Evolutionary conservation across 2,888 invertebrate species (phyloP).

Genomic region (Chloroclysta siterata): DNA sequence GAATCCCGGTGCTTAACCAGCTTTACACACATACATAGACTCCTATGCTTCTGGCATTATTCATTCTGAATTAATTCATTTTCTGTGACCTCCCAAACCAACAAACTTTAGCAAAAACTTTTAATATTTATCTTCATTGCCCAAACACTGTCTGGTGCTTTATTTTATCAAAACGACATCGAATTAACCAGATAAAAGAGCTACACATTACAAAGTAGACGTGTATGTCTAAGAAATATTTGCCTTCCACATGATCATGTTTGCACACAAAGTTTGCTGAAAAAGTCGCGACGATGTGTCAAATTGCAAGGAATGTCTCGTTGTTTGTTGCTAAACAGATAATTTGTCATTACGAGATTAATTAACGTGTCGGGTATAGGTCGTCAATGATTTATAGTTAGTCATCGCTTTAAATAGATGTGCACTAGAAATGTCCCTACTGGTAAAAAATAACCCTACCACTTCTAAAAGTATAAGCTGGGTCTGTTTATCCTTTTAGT

Average conservation of each 20-base stretch:
- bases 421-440: too few relatives aligned
- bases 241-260: conserved; percentile 59
- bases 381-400: conserved; percentile 6
- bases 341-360: conserved; percentile 43
- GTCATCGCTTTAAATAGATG: conserved; percentile 6
- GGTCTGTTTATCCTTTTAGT: too few relatives aligned
- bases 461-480: too few relatives aligned
- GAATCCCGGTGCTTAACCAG: too few relatives aligned
- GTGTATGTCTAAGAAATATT: conserved; percentile 39
- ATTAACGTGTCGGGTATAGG: conserved; percentile 31
- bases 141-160: not conserved
- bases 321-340: conserved; percentile 55
- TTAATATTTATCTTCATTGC: not conserved
- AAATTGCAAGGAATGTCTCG: conserved; percentile 64
- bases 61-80: too few relatives aligned
- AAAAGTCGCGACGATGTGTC: conserved; percentile 68
- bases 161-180: not conserved
- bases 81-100: too few relatives aligned
- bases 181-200: not conserved
- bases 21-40: too few relatives aligned
- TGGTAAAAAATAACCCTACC: too few relatives aligned
- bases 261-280: conserved; percentile 66
- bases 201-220: not conserved
- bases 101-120: not conserved
- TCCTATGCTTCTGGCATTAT: too few relatives aligned